Conservation (phyloP, 2,797 vertebrate genomes). For the Ibycter americanus region DNA sequence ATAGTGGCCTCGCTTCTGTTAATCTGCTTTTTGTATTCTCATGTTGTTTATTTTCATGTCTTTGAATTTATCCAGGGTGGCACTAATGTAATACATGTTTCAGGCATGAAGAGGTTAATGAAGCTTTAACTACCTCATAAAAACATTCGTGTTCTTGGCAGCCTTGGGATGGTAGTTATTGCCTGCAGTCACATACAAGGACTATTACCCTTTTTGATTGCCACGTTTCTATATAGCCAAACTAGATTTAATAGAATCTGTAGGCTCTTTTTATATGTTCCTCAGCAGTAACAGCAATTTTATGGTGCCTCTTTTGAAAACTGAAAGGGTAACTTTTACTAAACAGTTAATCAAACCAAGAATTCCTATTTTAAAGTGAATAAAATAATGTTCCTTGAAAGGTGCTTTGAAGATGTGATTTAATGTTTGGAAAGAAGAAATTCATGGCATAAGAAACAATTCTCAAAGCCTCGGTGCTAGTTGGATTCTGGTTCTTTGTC, state of each 20-base stretch:
- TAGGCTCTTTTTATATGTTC: background rate
- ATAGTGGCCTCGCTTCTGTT: background rate
- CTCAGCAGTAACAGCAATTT: background rate
- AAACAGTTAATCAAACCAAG: background rate
- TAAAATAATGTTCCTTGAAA: background rate
- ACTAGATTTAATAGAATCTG: background rate
- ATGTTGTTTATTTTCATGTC: background rate
- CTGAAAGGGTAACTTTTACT: background rate
- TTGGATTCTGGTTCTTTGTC: background rate
- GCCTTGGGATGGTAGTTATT: background rate
- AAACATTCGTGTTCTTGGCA: background rate
- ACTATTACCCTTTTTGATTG: background rate
- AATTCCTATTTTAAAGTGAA: background rate
- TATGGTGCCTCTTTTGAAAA: background rate
- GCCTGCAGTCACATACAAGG: background rate
- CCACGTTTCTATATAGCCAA: background rate
- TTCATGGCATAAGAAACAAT: background rate
- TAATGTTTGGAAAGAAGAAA: background rate
- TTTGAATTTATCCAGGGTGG: background rate
- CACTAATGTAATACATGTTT: background rate
- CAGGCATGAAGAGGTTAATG: background rate
- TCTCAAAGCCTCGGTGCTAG: background rate
- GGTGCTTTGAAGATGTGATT: background rate
- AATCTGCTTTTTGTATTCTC: background rate
- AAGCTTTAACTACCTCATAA: background rate